Evolutionary conservation across 2,797 vertebrate species (phyloP), one percentile per base, ranked within the genome.

Genomic region (Pagetopsis macropterus): DNA sequence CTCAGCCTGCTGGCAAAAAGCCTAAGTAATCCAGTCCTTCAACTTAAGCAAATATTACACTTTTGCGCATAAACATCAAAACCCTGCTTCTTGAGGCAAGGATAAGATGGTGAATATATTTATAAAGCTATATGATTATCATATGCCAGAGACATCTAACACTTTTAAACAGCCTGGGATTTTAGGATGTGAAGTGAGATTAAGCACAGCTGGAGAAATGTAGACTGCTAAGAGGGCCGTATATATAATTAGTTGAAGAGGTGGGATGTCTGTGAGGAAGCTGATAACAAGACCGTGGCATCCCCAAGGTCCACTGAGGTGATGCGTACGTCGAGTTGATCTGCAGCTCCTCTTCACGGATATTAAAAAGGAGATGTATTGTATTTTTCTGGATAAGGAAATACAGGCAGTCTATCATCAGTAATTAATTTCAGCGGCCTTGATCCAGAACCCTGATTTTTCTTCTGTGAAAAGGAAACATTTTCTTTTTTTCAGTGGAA

Each of bases 211-310:
- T 15, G 61, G 52, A 64, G 64, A 78, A 57, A 78, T 72, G 65
- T 75, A 72, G 78, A 75, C 51, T 73, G 80, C 63, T 68, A 75
- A 49, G 62, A 82, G 62, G 57, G 73, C 51, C 83, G 73, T 84
- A 50, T 84, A 70, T 37, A 63, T 45, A 84, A 91, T 88, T 87
- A 85, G 70, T 49, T 72, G 68, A 81, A 63, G 79, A 76, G 27
- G 41, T 81, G 55, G 73, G 11, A 76, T 66, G 73, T 78, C 75
- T 86, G 79, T 23, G 61, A 76, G 61, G 58, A 46, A 72, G 63
- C 72, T 85, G 84, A 83, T 87, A 81, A 81, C 62, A 72, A 61
- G 68, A 72, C 43, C 65, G 65, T 55, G 37, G 56, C 67, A 41
- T 70, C 57, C 59, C 43, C 40, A 21, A 44, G 37, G 69, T 65